Percentiles rank a stretch among this genome's conserved stretches.
Evolutionary conservation across 2,888 invertebrate species (phyloP).

Genomic region (Volucella inanis): DNA sequence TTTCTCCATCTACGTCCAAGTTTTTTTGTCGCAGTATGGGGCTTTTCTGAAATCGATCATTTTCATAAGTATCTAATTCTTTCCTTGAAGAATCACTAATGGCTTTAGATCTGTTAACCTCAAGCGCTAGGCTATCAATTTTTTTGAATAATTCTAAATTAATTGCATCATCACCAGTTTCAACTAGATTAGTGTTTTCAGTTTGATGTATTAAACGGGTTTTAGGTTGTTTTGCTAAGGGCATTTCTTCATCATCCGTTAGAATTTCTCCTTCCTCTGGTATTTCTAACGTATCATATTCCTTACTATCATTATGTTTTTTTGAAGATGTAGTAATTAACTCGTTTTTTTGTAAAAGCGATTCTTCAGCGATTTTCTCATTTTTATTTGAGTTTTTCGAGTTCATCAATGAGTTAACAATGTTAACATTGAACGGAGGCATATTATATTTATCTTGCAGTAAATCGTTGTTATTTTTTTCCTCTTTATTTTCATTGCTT

Average conservation of each 20-base stretch:
- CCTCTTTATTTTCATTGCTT: not conserved
- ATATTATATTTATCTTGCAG: too few species aligned
- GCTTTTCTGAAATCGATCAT: not conserved
- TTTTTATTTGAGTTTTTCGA: too few species aligned
- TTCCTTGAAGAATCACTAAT: not conserved
- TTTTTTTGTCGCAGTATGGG: constrained; percentile 34
- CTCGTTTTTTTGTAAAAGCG: too few species aligned
- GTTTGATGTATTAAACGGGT: not conserved
- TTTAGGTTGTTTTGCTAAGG: not conserved
- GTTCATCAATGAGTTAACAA: too few species aligned
- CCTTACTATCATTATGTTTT: not conserved
- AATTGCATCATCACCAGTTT: constrained; percentile 23
- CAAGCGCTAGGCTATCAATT: constrained; percentile 40
- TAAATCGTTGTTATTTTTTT: too few species aligned
- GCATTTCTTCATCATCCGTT: constrained; percentile 33
- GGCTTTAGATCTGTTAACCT: not conserved
- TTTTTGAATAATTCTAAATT: constrained; percentile 40
- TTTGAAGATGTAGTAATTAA: not conserved
- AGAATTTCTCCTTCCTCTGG: constrained; percentile 51
- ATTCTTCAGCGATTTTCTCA: too few species aligned
- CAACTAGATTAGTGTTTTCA: not conserved
- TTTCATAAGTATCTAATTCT: not conserved
- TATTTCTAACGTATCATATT: not conserved
- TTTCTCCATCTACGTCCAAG: not conserved
- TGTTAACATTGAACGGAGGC: too few species aligned